phyloP scores from a whole-genome alignment of 2,888 invertebrate genomes.

The Sesamia inferens region DNA sequence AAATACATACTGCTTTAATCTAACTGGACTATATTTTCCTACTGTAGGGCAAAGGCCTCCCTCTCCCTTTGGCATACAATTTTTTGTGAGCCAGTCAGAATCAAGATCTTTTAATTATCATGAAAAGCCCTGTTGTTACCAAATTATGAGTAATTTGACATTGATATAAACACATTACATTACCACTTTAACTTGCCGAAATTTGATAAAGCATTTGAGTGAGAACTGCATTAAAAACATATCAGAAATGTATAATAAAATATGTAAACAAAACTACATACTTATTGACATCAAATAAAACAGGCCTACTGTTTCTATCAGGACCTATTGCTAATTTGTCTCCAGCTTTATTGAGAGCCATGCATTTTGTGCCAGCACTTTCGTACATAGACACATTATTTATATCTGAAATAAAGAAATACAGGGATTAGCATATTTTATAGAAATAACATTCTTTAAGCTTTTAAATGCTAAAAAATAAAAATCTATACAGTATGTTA shows the following conservation, averaged over 20 bases:
- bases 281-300: conserved; percentile 81
- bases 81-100: too few relatives aligned
- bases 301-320: conserved; percentile 80
- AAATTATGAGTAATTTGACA: not conserved
- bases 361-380: conserved; percentile 75
- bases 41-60: too few relatives aligned
- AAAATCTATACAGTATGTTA: too few relatives aligned
- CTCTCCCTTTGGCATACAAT: too few relatives aligned
- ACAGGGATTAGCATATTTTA: not conserved
- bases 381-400: conserved; percentile 66
- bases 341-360: conserved; percentile 70
- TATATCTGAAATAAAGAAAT: conserved; percentile 65
- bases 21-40: too few relatives aligned
- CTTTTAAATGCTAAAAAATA: too few relatives aligned
- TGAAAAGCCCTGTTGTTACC: too few relatives aligned
- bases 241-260: not conserved
- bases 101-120: not conserved
- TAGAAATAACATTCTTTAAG: not conserved
- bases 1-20: not conserved
- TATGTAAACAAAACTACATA: conserved; percentile 70
- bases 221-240: not conserved
- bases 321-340: conserved; percentile 81
- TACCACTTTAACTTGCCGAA: not conserved
- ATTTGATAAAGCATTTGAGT: not conserved
- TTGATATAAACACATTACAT: not conserved